Conservation (phyloP, 1,140 invertebrate species). For the Belonocnema kinseyi region DNA sequence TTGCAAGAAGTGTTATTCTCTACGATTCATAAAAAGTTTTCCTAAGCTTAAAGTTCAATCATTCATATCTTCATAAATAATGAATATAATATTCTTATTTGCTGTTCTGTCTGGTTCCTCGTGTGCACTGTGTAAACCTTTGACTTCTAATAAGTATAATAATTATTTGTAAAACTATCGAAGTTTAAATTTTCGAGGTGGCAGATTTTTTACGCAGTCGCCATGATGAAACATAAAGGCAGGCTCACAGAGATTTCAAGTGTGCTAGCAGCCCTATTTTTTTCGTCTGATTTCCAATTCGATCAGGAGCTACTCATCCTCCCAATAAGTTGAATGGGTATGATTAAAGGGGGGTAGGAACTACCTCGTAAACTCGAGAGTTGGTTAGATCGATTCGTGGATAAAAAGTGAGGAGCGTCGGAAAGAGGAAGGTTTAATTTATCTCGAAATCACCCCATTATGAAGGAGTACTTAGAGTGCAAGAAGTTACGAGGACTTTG, state of each 20-base stretch:
- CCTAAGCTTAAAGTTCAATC: too few species aligned
- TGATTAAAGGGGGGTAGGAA: conserved; percentile 40
- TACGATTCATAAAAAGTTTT: too few species aligned
- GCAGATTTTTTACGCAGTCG: conserved; percentile 50
- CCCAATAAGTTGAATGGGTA: conserved; percentile 34
- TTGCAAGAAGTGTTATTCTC: neutral
- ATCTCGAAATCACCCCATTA: conserved; percentile 45
- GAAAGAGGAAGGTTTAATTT: conserved; percentile 59
- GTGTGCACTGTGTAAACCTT: too few species aligned
- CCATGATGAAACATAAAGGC: neutral
- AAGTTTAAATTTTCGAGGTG: neutral
- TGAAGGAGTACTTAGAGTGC: neutral
- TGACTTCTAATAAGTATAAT: too few species aligned
- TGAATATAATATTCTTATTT: too few species aligned
- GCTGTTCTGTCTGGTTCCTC: too few species aligned
- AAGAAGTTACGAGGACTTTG: neutral
- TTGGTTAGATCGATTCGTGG: conserved; percentile 48
- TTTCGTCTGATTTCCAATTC: neutral
- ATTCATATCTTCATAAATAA: too few species aligned
- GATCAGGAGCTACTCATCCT: neutral
- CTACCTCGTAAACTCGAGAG: conserved; percentile 58
- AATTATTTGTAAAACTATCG: too few species aligned
- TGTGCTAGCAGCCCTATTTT: too few species aligned
- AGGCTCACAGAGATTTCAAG: neutral
- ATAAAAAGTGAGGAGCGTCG: conserved; percentile 54